Evolutionary conservation across 2,888 invertebrate species (phyloP), one percentile per base, ranked within the genome.

Genomic region (Hyppa rectilinea): DNA sequence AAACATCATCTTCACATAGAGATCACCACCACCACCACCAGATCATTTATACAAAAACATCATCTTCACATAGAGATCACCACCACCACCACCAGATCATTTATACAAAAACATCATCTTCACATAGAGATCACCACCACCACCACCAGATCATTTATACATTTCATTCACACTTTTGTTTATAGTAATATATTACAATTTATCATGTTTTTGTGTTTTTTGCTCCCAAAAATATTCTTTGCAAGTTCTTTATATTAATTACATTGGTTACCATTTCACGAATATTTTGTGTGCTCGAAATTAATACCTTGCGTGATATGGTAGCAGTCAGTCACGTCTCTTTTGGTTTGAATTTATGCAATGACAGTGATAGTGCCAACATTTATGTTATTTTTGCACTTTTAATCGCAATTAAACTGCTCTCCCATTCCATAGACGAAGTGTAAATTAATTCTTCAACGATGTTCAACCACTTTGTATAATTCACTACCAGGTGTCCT

Each of bases 401-500:
- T 45, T 36, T 10, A 31, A 43, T 34, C 23, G 31, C 5, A 31
- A 26, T 29, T 0, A 14, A 7, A 7, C 10, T 20, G n/a, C 7
- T 50, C 12, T 40, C 20, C 29, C n/a, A 50, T 50, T 36, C 34
- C 29, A 34, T 14, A 47, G 2, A 59, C 14, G 2, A 45, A 55
- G 9, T 55, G 0, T n/a, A 47, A 1, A 49, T 49, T 6, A 3
- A 53, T 59, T 43, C 14, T 36, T 36, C 14, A 17, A 26, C 0
- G 34, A 29, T 58, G 23, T 40, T 45, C 2, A 58, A 26, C 14
- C 26, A 29, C n/a, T 58, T 34, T 29, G 10, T 17, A 52, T 45
- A 73, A 65, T 49, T 23, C 20, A n/a, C 17, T 34, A 9, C 14
- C 10, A 40, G 34, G 31, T 66, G 9, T 50, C 45, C 56, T 58